Base-by-base conservation (phyloP, 2,797 vertebrate genomes). In the Tokudaia muenninki region DNA sequence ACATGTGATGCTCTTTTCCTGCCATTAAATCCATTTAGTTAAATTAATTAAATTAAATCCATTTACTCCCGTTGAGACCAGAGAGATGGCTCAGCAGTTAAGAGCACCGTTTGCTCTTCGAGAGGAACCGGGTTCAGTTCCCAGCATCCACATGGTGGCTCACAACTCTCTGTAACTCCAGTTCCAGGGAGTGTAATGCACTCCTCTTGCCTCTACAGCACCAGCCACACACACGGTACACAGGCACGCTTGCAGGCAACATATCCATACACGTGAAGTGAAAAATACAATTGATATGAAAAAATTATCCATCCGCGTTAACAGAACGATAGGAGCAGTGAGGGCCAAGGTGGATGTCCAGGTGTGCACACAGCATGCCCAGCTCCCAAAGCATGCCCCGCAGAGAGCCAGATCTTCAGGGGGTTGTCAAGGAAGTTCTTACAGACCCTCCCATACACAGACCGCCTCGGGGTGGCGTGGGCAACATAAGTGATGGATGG, bases 361-460 rank as follows among this genome's bases (percentile, higher is more conserved):
- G 8, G 3, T 14, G 3, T 52, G 29, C 14, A 11, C 2, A 19
- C 57, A 29, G 10, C 81, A 0, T 37, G 1, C 75, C 0, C 63
- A 0, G 37, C 84, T 87, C 83, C 57, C 8, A 3, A 55, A 86
- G 92, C 16, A 4, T 70, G 17, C 67, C 37, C 90, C 26, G 9
- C 2, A 3, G 22, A 21, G 57, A 24, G 81, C 59, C 8, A 10
- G 31, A 13, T 82, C 65, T 91, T 31, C 6, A 41, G 57, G 70
- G 34, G 2, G 24, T 21, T 63, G 41, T 72, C 50, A 5, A 74
- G 0, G 13, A 19, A 10, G 31, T 67, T 87, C 84, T 65, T 21
- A 26, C 17, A 37, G 65, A 72, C 82, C 52, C 79, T 70, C 0
- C 67, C 57, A 55, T 41, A 79, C 70, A 16, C 11, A 57, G 41